Evolutionary conservation across 35 echinoderm and acorn worm genomes (phyloP), one percentile per base, ranked within the genome.

Genomic region (Stichopus chloronotus): DNA sequence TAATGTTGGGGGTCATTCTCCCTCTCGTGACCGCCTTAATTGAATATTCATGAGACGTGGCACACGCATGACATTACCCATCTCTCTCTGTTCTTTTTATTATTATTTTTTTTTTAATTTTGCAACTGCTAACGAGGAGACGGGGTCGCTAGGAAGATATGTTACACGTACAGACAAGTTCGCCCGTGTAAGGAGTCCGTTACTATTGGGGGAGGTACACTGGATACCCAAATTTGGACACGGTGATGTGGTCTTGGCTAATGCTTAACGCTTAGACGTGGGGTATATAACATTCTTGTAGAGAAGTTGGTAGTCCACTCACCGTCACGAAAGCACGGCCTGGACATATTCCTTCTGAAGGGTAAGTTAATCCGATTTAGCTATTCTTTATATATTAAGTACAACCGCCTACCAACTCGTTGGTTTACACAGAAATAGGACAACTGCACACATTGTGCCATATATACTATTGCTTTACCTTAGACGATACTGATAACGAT

Each of bases 291-390:
- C 11, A 20, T 12, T 54, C 57, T 14, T 25, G 23, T 8, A 23
- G 8, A 30, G 60, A 7, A 61, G 22, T 24, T 9, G 57, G 55
- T 71, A 43, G 16, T 30, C 71, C 87, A 89, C 87, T 89, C 87
- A 89, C 87, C 87, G 87, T 89, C 87, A 89, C 59, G 8, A 87
- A 89, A 25, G 87, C 87, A 89, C 87, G 87, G 87, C 87, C 87
- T 89, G 87, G 87, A 89, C 87, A 89, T 89, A 89, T 89, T 89
- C 87, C 87, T 89, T 89, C 87, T 89, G 87, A 71, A 89, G 87
- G 87, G 87, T 89, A 89, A 89, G 87, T 71, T 71, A n/a, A 43
- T 43, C 30, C 30, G 30, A 43, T 43, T 43, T 43, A 43, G 30
- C 3, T 43, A 43, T 43, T 43, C 30, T 43, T 43, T 43, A 43